Conservation (phyloP, 2,113 vertebrate species). For the Zosterops japonicus region DNA sequence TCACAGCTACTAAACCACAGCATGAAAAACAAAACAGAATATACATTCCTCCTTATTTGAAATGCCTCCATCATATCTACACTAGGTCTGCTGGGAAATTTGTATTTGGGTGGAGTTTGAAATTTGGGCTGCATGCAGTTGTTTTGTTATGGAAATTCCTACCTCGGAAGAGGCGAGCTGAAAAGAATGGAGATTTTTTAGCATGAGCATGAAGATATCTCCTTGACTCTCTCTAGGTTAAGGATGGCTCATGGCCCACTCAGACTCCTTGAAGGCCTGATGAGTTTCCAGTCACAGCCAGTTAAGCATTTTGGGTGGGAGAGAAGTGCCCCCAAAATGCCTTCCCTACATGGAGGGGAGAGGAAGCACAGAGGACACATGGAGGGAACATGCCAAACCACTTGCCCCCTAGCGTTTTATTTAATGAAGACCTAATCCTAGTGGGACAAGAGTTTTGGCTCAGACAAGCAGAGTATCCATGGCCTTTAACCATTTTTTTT, state of each 20-base stretch:
- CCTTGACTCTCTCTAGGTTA: background rate
- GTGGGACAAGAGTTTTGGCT: background rate
- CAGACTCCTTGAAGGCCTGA: background rate
- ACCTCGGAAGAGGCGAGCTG: background rate
- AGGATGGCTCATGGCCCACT: background rate
- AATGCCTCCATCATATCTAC: background rate
- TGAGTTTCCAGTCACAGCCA: background rate
- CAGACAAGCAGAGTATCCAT: background rate
- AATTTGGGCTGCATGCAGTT: background rate
- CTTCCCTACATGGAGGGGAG: background rate
- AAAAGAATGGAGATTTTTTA: background rate
- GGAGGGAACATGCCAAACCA: background rate
- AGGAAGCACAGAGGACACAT: background rate
- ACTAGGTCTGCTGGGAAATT: background rate
- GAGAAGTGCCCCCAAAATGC: background rate
- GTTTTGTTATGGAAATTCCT: background rate
- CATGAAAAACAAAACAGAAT: background rate
- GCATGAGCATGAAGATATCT: accelerated
- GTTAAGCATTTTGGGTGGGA: background rate
- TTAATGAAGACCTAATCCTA: background rate
- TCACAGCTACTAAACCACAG: background rate
- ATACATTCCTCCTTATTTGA: background rate
- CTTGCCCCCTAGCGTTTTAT: background rate
- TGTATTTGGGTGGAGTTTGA: background rate
- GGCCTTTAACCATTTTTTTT: background rate